Evolutionary conservation across 2,888 invertebrate species (phyloP).

Genomic region (Drosophila formosana): DNA sequence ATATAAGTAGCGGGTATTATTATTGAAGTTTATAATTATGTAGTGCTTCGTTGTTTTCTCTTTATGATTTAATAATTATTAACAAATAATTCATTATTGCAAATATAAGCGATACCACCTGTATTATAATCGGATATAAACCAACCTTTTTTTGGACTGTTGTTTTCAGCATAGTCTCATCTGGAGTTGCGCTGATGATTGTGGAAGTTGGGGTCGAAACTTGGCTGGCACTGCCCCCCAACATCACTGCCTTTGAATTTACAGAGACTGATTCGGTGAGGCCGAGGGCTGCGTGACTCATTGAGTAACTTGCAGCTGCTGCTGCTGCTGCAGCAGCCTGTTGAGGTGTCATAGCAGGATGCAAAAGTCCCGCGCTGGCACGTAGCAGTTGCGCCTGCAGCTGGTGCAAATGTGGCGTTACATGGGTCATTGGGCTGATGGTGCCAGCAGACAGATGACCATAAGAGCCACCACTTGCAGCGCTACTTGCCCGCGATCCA

Average conservation of each 20-base stretch:
- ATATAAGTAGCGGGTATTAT: too few relatives aligned
- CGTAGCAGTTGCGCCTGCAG: constrained; percentile 92
- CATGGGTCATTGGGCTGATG: constrained; percentile 92
- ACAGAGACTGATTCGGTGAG: constrained; percentile 37
- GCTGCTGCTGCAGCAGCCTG: constrained; percentile 66
- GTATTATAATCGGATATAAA: not conserved
- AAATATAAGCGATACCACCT: not conserved
- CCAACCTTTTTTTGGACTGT: constrained; percentile 36
- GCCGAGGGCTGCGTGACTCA: constrained; percentile 70
- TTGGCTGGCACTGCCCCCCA: constrained; percentile 27
- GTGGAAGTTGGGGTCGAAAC: constrained; percentile 43
- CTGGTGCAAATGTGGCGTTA: constrained; percentile 90
- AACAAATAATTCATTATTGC: too few relatives aligned
- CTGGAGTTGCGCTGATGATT: constrained; percentile 17
- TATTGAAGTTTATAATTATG: too few relatives aligned
- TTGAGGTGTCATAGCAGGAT: constrained; percentile 81
- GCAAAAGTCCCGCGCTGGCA: constrained; percentile 85
- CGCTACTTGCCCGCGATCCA: constrained; percentile 90
- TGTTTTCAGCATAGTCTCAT: constrained; percentile 30
- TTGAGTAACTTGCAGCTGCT: constrained; percentile 80
- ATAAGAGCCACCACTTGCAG: constrained; percentile 97
- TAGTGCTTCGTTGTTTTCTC: too few relatives aligned
- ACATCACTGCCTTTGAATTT: constrained; percentile 47
- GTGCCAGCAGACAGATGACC: constrained; percentile 97
- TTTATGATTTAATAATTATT: too few relatives aligned